Evolutionary conservation across 2,888 invertebrate species (phyloP).

Genomic region (Scaptomyza parva): DNA sequence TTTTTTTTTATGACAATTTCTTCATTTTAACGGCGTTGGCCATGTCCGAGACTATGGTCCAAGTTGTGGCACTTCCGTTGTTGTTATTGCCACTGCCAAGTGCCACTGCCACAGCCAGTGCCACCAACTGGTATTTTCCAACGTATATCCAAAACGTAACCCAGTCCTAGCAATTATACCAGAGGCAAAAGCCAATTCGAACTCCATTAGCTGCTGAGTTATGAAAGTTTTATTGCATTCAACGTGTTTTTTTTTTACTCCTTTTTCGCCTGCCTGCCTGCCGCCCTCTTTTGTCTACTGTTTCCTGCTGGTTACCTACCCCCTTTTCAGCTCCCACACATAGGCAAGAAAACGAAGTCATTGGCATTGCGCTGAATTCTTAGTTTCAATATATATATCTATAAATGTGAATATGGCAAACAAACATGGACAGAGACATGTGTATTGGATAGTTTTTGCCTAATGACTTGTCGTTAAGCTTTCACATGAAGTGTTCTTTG

Average conservation of each 20-base stretch:
- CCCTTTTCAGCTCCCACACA: constrained; percentile 7
- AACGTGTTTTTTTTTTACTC: constrained; percentile 46
- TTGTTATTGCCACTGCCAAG: background rate
- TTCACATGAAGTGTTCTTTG: constrained; percentile 46
- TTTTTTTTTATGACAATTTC: constrained; percentile 76
- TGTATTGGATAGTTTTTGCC: constrained; percentile 54
- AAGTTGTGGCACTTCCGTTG: constrained; percentile 80
- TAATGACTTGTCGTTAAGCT: constrained; percentile 64
- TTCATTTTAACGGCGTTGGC: constrained; percentile 64
- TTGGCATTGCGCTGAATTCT: constrained; percentile 60
- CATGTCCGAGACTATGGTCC: constrained; percentile 35
- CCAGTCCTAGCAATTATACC: constrained; percentile 71
- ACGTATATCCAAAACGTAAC: constrained; percentile 43
- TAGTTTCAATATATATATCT: constrained; percentile 32
- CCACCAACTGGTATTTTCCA: constrained; percentile 8
- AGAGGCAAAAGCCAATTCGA: constrained; percentile 56
- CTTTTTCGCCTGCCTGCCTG: constrained; percentile 32
- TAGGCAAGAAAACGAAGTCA: constrained; percentile 54
- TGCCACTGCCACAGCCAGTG: too few relatives aligned
- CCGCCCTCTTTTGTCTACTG: constrained; percentile 33
- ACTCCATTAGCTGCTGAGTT: constrained; percentile 78
- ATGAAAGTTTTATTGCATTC: constrained; percentile 79
- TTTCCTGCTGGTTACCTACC: constrained; percentile 11
- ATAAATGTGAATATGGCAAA: constrained; percentile 40
- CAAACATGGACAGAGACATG: constrained; percentile 48